Conservation (phyloP, 2,888 invertebrate genomes). For the Zygogramma bicolorata region DNA sequence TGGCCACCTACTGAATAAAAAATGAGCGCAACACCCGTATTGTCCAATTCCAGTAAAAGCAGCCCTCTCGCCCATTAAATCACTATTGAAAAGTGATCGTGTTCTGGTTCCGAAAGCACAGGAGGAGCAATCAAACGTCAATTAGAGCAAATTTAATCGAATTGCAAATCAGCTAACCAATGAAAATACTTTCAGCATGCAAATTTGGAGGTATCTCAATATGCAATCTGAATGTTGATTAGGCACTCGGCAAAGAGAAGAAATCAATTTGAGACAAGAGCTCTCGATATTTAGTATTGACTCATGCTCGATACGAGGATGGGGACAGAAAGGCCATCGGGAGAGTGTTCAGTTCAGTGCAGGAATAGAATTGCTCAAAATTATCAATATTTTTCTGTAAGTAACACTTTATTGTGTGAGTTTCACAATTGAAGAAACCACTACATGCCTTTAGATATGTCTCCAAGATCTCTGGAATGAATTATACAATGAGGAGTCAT, state of each 20-base stretch:
- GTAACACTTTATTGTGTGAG: no score
- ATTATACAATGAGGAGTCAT: no score
- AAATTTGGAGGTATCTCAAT: constrained; percentile 39
- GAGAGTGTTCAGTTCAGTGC: no score
- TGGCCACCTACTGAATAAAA: background rate
- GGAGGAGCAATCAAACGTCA: constrained; percentile 45
- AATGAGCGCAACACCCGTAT: background rate
- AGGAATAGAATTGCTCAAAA: no score
- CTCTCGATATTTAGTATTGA: background rate
- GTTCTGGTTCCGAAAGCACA: constrained; percentile 1
- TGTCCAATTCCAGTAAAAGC: background rate
- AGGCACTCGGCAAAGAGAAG: background rate
- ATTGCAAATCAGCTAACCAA: constrained; percentile 48
- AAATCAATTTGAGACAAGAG: constrained; percentile 5
- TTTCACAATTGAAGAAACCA: no score
- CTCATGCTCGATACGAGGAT: background rate
- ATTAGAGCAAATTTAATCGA: constrained; percentile 48
- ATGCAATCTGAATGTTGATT: constrained; percentile 46
- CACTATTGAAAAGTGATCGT: constrained; percentile 1
- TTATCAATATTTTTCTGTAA: no score
- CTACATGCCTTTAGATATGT: no score
- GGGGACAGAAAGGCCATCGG: no score
- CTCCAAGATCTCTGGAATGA: no score
- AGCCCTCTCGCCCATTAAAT: constrained; percentile 1
- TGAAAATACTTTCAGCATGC: constrained; percentile 44